Evolutionary conservation across 2,888 invertebrate species (phyloP), one percentile per base, ranked within the genome.

Genomic region (Drosophila falleni): DNA sequence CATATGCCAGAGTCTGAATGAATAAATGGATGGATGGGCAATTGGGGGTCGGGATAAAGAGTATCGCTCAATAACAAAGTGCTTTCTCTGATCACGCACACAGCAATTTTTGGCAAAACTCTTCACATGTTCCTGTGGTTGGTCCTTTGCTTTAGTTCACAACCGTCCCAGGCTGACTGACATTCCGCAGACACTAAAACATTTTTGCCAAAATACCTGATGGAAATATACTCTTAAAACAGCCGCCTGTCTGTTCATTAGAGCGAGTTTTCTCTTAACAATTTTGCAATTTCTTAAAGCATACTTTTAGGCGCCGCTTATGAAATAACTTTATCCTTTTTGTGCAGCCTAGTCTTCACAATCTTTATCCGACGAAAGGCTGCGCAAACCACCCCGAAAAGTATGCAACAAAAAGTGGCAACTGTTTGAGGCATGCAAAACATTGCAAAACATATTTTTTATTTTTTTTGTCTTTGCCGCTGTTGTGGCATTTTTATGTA

Each of bases 231-330:
- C 71, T 85, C 31, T 31, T 39, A n/a, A 15, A 42, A 39, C 42
- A 16, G n/a, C 41, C 42, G 46, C 4, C 9, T 15, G 16, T 55
- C 64, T 67, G 86, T 86, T 77, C 84, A 88, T 87, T 88, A 84
- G 68, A 71, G 50, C 60, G 71, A 74, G 69, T 66, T 78, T 68
- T 39, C 35, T n/a, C 15, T 33, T 41, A 19, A 49, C 41, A 58
- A 58, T 29, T 33, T 47, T 23, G 68, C 62, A 67, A 79, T 72
- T 86, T 84, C 87, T 84, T 88, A 72, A 83, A 74, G 86, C 86
- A 88, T 88, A 76, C 81, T 78, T 74, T 64, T 69, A 78, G 87
- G 83, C 80, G 75, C 64, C 83, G 83, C 73, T 62, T 59, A 73
- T 62, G 47, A 84, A 84, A 83, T 79, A 87, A 44, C 85, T 76